phyloP scores from a whole-genome alignment of 2,888 invertebrate species.

The Iselma pallidipennis region DNA sequence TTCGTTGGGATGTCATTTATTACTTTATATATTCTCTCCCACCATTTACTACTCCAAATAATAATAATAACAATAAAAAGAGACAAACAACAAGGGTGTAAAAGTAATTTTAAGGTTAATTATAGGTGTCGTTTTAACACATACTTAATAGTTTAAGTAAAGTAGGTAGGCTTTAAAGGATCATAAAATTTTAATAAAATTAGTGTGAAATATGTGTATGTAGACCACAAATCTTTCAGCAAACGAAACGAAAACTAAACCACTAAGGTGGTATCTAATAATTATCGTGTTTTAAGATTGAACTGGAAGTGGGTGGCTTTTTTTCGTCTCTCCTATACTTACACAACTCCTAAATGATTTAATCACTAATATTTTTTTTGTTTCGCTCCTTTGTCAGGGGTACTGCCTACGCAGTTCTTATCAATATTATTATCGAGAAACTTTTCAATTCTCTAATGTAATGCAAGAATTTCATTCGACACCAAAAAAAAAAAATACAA shows the following conservation, averaged over 20 bases:
- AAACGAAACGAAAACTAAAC: too few species aligned
- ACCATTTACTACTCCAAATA: not conserved
- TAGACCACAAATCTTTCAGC: too few species aligned
- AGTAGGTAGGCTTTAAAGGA: not conserved
- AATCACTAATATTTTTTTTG: too few species aligned
- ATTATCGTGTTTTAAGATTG: too few species aligned
- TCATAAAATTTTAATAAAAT: not conserved
- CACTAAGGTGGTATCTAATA: too few species aligned
- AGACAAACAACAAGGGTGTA: conserved; percentile 17
- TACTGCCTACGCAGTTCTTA: too few species aligned
- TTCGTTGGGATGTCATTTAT: conserved; percentile 15
- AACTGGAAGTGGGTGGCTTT: too few species aligned
- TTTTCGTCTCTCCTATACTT: too few species aligned
- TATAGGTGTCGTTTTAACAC: conserved; percentile 10
- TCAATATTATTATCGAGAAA: not conserved
- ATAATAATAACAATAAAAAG: not conserved
- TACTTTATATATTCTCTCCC: not conserved
- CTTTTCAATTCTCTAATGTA: not conserved
- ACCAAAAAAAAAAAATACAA: not conserved
- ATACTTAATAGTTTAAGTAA: not conserved
- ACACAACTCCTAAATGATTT: too few species aligned
- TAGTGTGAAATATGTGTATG: not conserved
- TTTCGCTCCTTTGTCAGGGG: too few species aligned
- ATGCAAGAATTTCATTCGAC: not conserved
- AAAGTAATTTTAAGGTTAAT: conserved; percentile 20